Percentiles rank a stretch among this genome's conserved stretches.
These are phyloP conservation scores for Leucoma salicis DNA, from an alignment of 2,888 invertebrate genomes.

Conservation along the genomic window DNA sequence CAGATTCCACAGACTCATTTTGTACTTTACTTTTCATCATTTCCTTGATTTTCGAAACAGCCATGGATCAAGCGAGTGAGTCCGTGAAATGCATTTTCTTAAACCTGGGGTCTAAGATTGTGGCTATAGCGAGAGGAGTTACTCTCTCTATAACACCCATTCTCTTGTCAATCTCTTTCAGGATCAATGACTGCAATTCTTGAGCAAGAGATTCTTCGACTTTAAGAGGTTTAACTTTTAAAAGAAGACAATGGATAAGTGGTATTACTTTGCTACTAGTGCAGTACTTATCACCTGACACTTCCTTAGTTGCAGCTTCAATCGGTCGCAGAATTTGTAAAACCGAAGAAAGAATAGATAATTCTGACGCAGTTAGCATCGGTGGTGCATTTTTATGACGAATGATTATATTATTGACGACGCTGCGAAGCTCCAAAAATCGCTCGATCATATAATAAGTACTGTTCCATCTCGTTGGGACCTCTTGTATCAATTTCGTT, in stretches of 20 bases:
- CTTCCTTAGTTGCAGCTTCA: not conserved
- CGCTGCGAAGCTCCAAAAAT: too few relatives aligned
- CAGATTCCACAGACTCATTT: not conserved
- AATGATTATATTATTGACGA: too few relatives aligned
- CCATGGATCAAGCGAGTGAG: not conserved
- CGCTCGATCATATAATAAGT: not conserved
- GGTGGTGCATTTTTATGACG: too few relatives aligned
- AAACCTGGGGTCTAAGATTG: not conserved
- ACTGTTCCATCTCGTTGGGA: too few relatives aligned
- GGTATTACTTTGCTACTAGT: constrained; percentile 6
- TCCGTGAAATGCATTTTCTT: not conserved
- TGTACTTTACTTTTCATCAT: not conserved
- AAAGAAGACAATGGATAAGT: not conserved
- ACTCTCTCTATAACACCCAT: not conserved
- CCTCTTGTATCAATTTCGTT: too few relatives aligned
- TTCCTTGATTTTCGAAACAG: not conserved
- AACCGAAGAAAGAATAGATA: too few relatives aligned
- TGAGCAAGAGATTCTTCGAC: not conserved
- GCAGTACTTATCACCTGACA: constrained; percentile 17
- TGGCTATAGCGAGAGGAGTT: not conserved
- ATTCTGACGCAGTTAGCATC: too few relatives aligned
- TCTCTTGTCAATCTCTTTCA: not conserved
- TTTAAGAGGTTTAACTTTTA: not conserved
- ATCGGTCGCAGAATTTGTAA: not conserved
- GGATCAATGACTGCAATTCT: not conserved